Conservation (phyloP, 2,797 vertebrate species). For the Parotocinclus haroldoi region DNA sequence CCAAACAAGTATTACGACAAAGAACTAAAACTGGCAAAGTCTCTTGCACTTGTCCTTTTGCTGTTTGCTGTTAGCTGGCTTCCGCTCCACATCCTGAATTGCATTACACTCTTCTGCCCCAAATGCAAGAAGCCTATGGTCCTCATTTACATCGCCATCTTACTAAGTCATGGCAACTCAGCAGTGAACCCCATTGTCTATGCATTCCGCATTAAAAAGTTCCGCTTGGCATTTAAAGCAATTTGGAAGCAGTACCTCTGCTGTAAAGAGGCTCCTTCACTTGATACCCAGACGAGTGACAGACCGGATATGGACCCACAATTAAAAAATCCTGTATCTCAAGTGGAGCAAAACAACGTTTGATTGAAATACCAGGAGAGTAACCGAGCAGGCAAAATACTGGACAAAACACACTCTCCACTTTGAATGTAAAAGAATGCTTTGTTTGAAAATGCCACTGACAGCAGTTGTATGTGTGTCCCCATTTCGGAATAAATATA, state of each 20-base stretch:
- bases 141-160: conserved; percentile 85
- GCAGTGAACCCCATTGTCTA: conserved; percentile 97
- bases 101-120: conserved; percentile 87
- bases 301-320: conserved; percentile 46
- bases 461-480: not conserved
- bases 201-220: conserved; percentile 95
- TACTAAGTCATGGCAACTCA: conserved; percentile 91
- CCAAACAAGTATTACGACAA: conserved; percentile 91
- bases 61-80: conserved; percentile 94
- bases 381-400: not conserved
- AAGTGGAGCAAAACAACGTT: conserved; percentile 24
- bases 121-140: conserved; percentile 65
- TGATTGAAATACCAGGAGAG: not conserved
- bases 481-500: conserved; percentile 1
- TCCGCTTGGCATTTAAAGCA: conserved; percentile 84
- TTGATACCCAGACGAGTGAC: conserved; percentile 61
- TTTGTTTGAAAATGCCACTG: conserved; percentile 7
- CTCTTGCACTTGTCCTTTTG: conserved; percentile 88
- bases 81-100: conserved; percentile 91
- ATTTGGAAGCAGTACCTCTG: conserved; percentile 93
- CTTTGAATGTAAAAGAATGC: conserved; percentile 42
- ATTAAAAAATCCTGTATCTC: conserved; percentile 1
- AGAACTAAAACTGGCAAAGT: conserved; percentile 95
- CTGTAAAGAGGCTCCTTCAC: conserved; percentile 71
- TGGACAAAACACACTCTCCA: not conserved